A percentile compares a stretch with the other conserved stretches of the same genome.
phyloP scores from a whole-genome alignment of 2,888 invertebrate species.

The Iselma pallidipennis region DNA sequence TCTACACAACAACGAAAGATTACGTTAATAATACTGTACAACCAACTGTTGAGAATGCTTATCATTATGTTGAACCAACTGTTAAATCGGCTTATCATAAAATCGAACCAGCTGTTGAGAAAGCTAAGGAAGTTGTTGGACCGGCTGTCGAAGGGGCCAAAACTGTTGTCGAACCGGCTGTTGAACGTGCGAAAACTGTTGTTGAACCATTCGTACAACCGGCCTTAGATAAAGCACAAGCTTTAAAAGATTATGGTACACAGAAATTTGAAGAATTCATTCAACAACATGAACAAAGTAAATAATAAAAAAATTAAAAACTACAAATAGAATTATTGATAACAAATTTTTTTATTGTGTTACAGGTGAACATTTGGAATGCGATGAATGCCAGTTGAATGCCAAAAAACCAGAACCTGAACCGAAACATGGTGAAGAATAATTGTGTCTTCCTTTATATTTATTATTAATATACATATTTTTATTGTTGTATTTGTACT shows the following conservation, averaged over 20 bases:
- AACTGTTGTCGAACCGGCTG: slow-evolving; percentile 38
- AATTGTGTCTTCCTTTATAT: too few relatives aligned
- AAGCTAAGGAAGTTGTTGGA: slow-evolving; percentile 41
- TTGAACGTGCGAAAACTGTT: slow-evolving; percentile 37
- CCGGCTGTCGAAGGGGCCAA: slow-evolving; percentile 41
- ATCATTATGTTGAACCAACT: slow-evolving; percentile 43
- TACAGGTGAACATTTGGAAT: slow-evolving; percentile 7
- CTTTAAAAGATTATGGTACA: slow-evolving; percentile 44
- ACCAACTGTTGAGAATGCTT: slow-evolving; percentile 39
- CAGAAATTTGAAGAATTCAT: slow-evolving; percentile 45
- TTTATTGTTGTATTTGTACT: slow-evolving; percentile 14
- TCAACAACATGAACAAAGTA: slow-evolving; percentile 3
- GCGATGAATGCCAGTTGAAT: slow-evolving; percentile 13
- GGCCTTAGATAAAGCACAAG: slow-evolving; percentile 40
- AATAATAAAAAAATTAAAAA: not conserved
- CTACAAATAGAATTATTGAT: too few relatives aligned
- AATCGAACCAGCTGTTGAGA: slow-evolving; percentile 47
- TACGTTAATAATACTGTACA: slow-evolving; percentile 49
- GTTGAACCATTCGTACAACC: slow-evolving; percentile 44
- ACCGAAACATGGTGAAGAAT: too few relatives aligned
- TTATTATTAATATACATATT: not conserved
- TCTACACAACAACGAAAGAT: slow-evolving; percentile 53
- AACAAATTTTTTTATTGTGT: not conserved
- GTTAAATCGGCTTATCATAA: slow-evolving; percentile 40
- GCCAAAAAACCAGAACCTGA: slow-evolving; percentile 6